Evolutionary conservation across 1,140 invertebrate species (phyloP).

Genomic region (Bombus ignitus): DNA sequence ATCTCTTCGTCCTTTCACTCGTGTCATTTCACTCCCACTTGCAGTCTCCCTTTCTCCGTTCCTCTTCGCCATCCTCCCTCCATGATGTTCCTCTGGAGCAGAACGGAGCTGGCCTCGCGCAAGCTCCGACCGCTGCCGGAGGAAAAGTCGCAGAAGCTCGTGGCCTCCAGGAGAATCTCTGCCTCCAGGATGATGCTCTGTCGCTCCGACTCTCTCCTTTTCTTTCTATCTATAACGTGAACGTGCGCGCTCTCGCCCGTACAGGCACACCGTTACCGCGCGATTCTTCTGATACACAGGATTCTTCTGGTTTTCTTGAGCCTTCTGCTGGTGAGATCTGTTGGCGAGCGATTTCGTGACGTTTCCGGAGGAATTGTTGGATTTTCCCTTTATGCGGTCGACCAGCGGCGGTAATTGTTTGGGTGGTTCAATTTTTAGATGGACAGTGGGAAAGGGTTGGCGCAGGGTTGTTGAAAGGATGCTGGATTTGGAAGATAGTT

Average conservation of each 20-base stretch:
- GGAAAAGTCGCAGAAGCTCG: slow-evolving; percentile 64
- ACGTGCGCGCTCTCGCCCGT: not conserved
- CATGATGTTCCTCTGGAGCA: not conserved
- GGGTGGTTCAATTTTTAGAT: not conserved
- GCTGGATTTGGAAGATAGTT: not conserved
- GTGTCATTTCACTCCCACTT: slow-evolving; percentile 16
- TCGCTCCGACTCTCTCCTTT: not conserved
- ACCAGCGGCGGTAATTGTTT: not conserved
- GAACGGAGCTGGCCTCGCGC: slow-evolving; percentile 51
- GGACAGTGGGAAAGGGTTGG: too few relatives aligned
- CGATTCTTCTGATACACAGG: not conserved
- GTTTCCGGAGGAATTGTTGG: not conserved
- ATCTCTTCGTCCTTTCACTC: not conserved
- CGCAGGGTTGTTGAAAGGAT: not conserved
- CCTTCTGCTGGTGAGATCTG: not conserved
- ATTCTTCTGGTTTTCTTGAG: not conserved
- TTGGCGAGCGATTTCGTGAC: not conserved
- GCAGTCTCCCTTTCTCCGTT: not conserved
- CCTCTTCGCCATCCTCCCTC: not conserved
- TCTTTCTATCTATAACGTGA: not conserved
- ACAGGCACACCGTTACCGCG: not conserved
- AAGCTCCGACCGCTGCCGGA: slow-evolving; percentile 60
- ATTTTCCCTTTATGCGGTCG: not conserved
- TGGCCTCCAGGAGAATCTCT: slow-evolving; percentile 49
- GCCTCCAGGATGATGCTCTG: not conserved